Evolutionary conservation across 2,113 vertebrate species (phyloP), one percentile per base, ranked within the genome.

Genomic region (Porphyrio hochstetteri): DNA sequence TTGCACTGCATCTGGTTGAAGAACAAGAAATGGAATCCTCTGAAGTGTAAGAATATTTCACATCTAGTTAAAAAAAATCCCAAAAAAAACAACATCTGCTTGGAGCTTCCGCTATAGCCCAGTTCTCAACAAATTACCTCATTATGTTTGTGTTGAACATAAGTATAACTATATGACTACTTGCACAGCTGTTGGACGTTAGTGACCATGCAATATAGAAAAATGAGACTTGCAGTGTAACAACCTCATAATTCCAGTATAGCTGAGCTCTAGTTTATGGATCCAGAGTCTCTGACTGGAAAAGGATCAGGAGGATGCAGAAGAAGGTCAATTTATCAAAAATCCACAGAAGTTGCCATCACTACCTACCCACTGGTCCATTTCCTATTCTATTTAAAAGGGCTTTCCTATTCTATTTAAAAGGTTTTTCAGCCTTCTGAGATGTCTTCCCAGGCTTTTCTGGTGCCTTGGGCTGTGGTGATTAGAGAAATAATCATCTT

Each of bases 401-500:
- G 4, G 4, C 27, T 1, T 16, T 44, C 44, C 24, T 12, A 9
- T 64, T 76, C 56, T 82, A 2, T 68, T 86, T 87, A 57, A 71
- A 84, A 74, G 14, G 35, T 24, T 82, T 80, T 59, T 52, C 18
- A 83, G 29, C 3, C 18, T 31, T 78, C 70, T 6, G 38, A 76
- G 18, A 55, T 17, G 33, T 68, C 38, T 86, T 93, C 53, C 13
- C 7, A 2, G 19, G 52, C 7, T 84, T 86, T 50, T 48, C 27
- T 36, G 16, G 15, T 84, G 28, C 23, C 69, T 86, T 68, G 48
- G 24, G 36, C 83, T 88, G 60, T 44, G 35, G 23, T 79, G 92
- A 89, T 95, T 91, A 65, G 57, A 80, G 88, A 86, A 93, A 95
- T 85, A 81, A 83, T 82, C 33, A 72, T 57, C 74, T 91, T 86